phyloP scores from a whole-genome alignment of 2,113 vertebrate genomes.

The Phylloscopus whistleri region DNA sequence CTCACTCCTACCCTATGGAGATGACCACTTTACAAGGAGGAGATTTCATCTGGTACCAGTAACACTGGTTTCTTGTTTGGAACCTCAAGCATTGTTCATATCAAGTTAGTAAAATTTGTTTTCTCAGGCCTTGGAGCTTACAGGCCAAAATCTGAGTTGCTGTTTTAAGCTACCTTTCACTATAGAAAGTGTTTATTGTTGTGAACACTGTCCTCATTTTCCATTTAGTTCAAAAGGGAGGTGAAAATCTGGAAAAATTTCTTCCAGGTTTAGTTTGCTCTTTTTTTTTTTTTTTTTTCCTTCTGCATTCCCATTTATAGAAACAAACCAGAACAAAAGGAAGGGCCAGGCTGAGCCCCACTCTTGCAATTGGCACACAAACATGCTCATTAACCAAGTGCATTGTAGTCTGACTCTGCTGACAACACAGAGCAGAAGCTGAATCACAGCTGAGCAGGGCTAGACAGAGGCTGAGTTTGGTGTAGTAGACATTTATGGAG shows the following conservation, averaged over 20 bases:
- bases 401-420: not conserved
- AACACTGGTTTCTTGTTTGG: not conserved
- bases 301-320: not conserved
- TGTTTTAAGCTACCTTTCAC: not conserved
- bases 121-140: not conserved
- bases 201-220: not conserved
- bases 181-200: not conserved
- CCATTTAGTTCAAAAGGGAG: not conserved
- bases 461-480: not conserved
- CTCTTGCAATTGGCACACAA: not conserved
- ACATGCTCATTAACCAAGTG: not conserved
- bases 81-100: not conserved
- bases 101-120: not conserved
- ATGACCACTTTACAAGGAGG: not conserved
- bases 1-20: not conserved
- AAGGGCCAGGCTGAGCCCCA: not conserved
- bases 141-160: not conserved
- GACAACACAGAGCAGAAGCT: not conserved
- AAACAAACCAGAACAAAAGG: not conserved
- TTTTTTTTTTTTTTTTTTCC: no score
- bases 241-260: not conserved
- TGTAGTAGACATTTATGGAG: not conserved
- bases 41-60: not conserved
- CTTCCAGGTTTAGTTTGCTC: not conserved
- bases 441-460: not conserved